Base-by-base conservation (phyloP, 1,140 invertebrate species). In the Drosophila equinoxialis region DNA sequence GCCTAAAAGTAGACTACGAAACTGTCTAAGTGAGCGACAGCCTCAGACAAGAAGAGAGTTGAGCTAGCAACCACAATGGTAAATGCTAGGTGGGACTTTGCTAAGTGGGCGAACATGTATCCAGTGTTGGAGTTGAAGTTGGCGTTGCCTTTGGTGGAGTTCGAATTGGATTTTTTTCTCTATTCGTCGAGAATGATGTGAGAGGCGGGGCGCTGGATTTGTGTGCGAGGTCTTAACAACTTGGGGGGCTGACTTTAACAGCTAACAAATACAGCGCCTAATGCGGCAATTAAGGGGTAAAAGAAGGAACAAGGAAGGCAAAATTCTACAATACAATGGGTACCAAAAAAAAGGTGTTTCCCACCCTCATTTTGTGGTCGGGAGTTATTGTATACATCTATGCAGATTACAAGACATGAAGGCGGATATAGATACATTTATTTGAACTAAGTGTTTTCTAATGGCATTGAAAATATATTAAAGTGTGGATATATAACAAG, bases 1-100 rank as follows among this genome's bases (percentile, higher is more conserved):
- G 76, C 76, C 81, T 68, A 77, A 83, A 64, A 76, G 76, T 79
- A 79, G 76, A 79, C 68, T 83, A 83, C 83, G 80, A 72, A 66
- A 71, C 39, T 62, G 74, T 81, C 81, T 82, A 74, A 77, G 79
- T 78, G 79, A 82, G 79, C 79, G 79, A 82, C 74, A 77, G 79
- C 74, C 79, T 65, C 79, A 77, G 79, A 74, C 79, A 48, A 51
- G 14, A 23, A 51, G 76, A 81, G 64, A 59, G 57, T 59, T 68
- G 66, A 74, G 68, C 17, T 17, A 48, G 14, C 45, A 23, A 51
- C 70, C 76, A 81, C 68, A 80, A 80, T 76, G 65, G 70, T 45
- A 77, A 51, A 51, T 51, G 20, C 45, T 23, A 51, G 20, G 69
- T 45, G 54, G 66, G 39, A 61, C 61, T 59, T 62, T 71, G 33